Base-by-base conservation (phyloP, 1,140 invertebrate genomes). In the Thalassaphorura encarpata region DNA sequence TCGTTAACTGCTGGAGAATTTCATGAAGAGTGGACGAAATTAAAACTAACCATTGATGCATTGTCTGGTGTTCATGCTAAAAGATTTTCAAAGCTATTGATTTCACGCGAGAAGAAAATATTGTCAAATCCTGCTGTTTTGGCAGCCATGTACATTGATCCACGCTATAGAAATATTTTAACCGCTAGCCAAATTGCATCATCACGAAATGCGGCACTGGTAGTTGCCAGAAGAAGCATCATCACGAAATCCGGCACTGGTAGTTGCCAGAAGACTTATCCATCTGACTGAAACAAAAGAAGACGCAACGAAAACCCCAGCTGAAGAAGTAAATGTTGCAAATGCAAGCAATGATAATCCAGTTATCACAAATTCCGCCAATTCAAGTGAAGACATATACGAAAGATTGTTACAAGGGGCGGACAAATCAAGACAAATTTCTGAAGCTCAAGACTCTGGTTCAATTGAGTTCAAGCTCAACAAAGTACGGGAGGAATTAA, bases 21-120 rank as follows among this genome's bases (percentile, higher is more conserved):
- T 28, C 23, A 49, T 49, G 46, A 49, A 49, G 23, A n/a, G 6
- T 49, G 46, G 46, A 49, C 46, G 19, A 49, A 26, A 28, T 5
- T 49, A 24, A 49, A 49, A 28, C 19, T 36, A n/a, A 36, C n/a
- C 11, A n/a, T 36, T 36, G 33, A n/a, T 11, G n/a, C 11, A 11
- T n/a, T 11, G n/a, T 11, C 11, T n/a, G n/a, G 11, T 36, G n/a
- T n/a, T n/a, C 11, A 11, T 11, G 11, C 33, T 11, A 11, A 36
- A 36, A 36, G n/a, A 36, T 36, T 36, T n/a, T 36, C n/a, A 36
- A n/a, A 36, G 33, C n/a, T 36, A 11, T 36, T 36, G 33, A 36
- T 11, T 11, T n/a, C 11, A 11, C 33, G 33, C n/a, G 33, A 36
- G n/a, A 36, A n/a, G 11, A 11, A 11, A n/a, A 36, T 36, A 11